A percentile compares a stretch with the other conserved stretches of the same genome.
Conservation (phyloP, 1,140 invertebrate species). For the Calycopis cecrops region DNA sequence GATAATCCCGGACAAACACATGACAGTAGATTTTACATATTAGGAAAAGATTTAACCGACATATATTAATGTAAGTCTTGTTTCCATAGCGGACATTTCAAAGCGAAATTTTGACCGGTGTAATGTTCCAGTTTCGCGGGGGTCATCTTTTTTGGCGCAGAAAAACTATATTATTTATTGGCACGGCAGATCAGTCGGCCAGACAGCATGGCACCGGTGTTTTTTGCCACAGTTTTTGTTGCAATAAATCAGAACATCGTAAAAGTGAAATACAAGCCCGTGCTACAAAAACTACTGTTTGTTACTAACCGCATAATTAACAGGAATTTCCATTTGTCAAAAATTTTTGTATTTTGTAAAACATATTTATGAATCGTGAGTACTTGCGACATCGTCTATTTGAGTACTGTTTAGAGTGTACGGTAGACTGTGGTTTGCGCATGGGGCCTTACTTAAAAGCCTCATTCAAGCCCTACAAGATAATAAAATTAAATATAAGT, state of each 20-base stretch:
- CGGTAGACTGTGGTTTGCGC: too few species aligned
- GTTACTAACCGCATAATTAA: constrained; percentile 10
- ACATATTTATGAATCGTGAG: too few species aligned
- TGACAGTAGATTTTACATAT: too few species aligned
- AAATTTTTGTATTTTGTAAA: too few species aligned
- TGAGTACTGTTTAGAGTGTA: too few species aligned
- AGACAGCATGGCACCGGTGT: constrained; percentile 64
- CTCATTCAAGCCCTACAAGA: too few species aligned
- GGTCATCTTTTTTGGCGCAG: constrained; percentile 15
- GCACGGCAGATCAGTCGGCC: constrained; percentile 34
- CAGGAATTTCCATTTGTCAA: constrained; percentile 11
- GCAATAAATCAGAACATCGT: constrained; percentile 38
- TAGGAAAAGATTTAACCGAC: too few species aligned
- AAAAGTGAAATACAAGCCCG: background rate
- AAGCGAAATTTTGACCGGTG: constrained; percentile 8
- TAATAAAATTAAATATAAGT: too few species aligned
- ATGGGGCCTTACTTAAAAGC: too few species aligned
- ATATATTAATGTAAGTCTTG: too few species aligned
- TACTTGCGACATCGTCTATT: too few species aligned
- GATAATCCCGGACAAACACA: background rate
- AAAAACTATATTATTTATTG: constrained; percentile 38
- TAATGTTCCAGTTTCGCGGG: constrained; percentile 14
- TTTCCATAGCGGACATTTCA: constrained; percentile 10
- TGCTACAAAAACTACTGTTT: background rate
- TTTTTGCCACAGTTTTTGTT: constrained; percentile 46